Evolutionary conservation across 2,113 vertebrate species (phyloP).

Genomic region (Pitta sordida): DNA sequence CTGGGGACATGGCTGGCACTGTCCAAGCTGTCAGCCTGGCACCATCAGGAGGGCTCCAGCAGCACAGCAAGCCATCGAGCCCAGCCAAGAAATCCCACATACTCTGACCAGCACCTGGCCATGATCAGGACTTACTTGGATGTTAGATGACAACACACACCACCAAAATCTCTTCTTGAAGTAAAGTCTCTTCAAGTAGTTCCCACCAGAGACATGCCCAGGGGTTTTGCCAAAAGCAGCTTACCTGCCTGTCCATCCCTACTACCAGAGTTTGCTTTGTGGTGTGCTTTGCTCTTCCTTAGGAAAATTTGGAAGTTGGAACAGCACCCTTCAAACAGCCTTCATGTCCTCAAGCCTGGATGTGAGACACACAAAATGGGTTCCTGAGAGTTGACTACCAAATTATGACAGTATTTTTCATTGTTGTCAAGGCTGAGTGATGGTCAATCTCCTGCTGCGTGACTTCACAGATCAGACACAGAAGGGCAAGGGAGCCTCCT

Average conservation of each 20-base stretch:
- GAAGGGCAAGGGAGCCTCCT: not conserved
- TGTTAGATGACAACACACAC: not conserved
- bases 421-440: not conserved
- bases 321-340: not conserved
- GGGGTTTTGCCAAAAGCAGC: not conserved
- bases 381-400: not conserved
- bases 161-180: not conserved
- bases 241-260: not conserved
- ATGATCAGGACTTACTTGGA: not conserved
- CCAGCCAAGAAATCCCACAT: not conserved
- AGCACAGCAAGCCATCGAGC: not conserved
- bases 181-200: not conserved
- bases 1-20: not conserved
- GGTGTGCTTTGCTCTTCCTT: not conserved
- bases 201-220: not conserved
- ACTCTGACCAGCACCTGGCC: conserved; percentile 19
- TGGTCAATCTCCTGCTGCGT: not conserved
- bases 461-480: not conserved
- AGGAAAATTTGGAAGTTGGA: not conserved
- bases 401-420: accelerated
- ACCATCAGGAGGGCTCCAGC: not conserved
- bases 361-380: not conserved
- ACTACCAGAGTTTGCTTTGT: not conserved
- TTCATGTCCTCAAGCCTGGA: not conserved
- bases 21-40: not conserved